Evolutionary conservation across 2,113 vertebrate genomes (phyloP), one percentile per base, ranked within the genome.

Genomic region (Lanius collurio): DNA sequence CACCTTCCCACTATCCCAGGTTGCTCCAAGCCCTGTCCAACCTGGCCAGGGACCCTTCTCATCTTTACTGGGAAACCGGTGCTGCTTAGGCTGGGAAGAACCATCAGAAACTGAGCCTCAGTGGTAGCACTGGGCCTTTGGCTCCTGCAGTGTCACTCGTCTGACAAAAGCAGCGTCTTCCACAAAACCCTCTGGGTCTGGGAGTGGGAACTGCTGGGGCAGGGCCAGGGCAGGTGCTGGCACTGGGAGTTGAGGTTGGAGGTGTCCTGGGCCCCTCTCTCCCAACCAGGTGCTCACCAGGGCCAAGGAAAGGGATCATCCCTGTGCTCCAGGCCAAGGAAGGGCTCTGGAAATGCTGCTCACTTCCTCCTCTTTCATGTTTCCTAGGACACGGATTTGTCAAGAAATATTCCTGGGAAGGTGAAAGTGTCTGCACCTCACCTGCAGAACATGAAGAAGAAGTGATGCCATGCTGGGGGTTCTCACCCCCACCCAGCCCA

Each of bases 351-450:
- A 4, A 44, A 27, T 2, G 8, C 2, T 1, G 3, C 4, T 39
- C 53, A 47, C 2, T 15, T 35, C 23, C 22, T 81, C 39, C 2
- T 50, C 35, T 89, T 7, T 23, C 22, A 13, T 83, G 62, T 97
- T 94, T 87, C 76, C n/a, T 65, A 99, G 99, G 99, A 99, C 70
- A 98, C 98, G 0, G 99, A 99, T 81, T 97, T 99, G 52, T 99
- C 99, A 69, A 98, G 99, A 92, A 99, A 99, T 87, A 99, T 99
- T 93, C 99, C 99, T 1, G 99, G 99, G 10, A 99, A 99, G 97
- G 99, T 99, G 16, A 99, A 99, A 94, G 99, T 99, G 26, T 99
- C 99, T 6, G 99, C 99, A 28, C 99, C 99, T 2, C 99, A 99
- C 87, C 98, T 99, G 79, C 97, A 98, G 84, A 98, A 97, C 90